Base-by-base conservation (phyloP, 2,113 vertebrate genomes). In the Dasyurus viverrinus region DNA sequence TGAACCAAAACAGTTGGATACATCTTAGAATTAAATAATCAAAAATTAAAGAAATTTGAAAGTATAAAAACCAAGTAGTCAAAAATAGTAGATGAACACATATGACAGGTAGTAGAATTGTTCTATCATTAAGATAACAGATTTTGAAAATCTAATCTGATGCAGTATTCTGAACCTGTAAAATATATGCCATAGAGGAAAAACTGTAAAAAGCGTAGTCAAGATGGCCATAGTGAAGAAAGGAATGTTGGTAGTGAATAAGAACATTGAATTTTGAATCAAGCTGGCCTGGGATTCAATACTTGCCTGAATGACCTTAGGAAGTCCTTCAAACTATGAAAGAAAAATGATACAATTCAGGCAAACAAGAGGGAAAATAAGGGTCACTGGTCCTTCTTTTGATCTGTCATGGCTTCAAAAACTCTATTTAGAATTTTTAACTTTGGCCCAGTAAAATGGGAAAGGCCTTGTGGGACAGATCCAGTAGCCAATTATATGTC, bases 181-280 rank as follows among this genome's bases (percentile, higher is more conserved):
- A 89, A 50, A 90, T 96, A 94, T 89, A 53, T 96, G 94, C 97
- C 89, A 90, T 96, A 94, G 97, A 84, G 42, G 84, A 54, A 68
- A 97, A 97, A 94, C 94, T 96, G 96, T 95, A 95, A 93, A 92
- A 96, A 97, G 96, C 84, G 54, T 52, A 68, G 92, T 94, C 93
- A 95, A 57, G 55, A 10, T 27, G 26, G 57, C 57, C 30, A 36
- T 36, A 3, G 57, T 2, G 27, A 36, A 60, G 26, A 30, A 36
- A 60, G 57, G 57, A 60, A 27, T 30, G 2, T 60, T 36, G 27
- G 2, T 36, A 60, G 10, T 12, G 11, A 60, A 60, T 60, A 60
- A 30, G 2, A 11, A 11, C 57, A 36, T 9, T 36, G 27, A 60
- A 60, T 11, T 60, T 54, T 19, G 53, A 54, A 26, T 60, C 11